Base-by-base conservation (phyloP, 2,113 vertebrate genomes). In the Apodemus sylvaticus region DNA sequence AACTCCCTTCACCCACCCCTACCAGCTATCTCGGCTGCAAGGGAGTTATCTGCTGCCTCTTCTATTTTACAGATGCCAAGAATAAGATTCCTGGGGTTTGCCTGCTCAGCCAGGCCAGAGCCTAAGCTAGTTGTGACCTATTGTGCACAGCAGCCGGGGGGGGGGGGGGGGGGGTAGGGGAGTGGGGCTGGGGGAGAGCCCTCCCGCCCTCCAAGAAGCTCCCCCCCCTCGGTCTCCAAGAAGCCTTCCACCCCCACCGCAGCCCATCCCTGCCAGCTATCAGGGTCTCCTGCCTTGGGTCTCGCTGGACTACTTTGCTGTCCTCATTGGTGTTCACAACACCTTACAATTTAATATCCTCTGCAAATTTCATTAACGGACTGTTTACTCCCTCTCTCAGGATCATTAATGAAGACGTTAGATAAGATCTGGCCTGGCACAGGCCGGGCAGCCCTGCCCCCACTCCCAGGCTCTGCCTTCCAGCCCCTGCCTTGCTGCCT, bases 341-440 rank as follows among this genome's bases (percentile, higher is more conserved):
- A 98, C 96, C 97, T 96, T 96, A 94, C 91, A 86, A 93, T 96
- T 91, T 97, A 97, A 97, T 97, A 97, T 96, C 96, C 96, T 97
- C 96, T 94, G 96, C 97, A 97, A 97, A 98, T 97, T 97, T 97
- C 98, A 97, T 98, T 97, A 97, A 70, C 74, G 17, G 93, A 92
- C 96, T 97, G 96, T 98, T 98, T 97, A 97, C 97, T 96, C 96
- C 96, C 71, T 95, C 92, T 97, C 97, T 95, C 96, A 97, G 96
- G 97, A 90, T 96, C 96, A 68, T 97, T 98, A 97, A 98, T 98
- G 97, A 96, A 98, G 97, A 97, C 91, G 96, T 95, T 94, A 73
- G 97, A 93, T 95, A 93, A 95, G 92, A 92, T 89, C 91, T 94
- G 97, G 87, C 90, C 97, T 83, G 68, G 82, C 0, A 3, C 77